Conservation (phyloP, 2,797 vertebrate genomes). For the Spheniscus humboldti region DNA sequence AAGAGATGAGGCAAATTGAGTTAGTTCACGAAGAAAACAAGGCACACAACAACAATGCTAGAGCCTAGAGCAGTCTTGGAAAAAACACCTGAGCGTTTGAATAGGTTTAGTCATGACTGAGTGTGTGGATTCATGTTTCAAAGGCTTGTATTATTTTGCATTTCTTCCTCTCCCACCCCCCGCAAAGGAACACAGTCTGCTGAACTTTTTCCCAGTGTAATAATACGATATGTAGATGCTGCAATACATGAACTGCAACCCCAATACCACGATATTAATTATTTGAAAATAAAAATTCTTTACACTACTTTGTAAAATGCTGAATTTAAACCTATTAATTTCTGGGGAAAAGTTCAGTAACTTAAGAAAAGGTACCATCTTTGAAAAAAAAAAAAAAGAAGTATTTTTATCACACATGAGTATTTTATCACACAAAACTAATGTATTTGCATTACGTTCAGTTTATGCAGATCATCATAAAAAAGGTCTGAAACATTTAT, state of each 20-base stretch:
- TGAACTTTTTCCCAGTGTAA: not conserved
- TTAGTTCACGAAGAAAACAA: not conserved
- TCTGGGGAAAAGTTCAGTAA: not conserved
- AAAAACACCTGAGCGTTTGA: constrained; percentile 3
- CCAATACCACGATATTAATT: not conserved
- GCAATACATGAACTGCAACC: not conserved
- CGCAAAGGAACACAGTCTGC: not conserved
- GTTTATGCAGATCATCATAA: not conserved
- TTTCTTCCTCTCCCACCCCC: not conserved
- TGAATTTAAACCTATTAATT: not conserved
- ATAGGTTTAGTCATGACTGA: constrained; percentile 31
- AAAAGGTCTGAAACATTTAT: not conserved
- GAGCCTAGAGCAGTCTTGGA: not conserved
- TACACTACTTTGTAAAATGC: not conserved
- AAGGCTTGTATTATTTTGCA: not conserved
- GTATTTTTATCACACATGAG: not conserved
- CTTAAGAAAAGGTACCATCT: not conserved
- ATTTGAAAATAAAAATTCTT: not conserved
- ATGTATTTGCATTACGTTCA: not conserved
- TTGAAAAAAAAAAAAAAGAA: not conserved
- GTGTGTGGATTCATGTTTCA: constrained; percentile 18
- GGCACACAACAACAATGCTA: not conserved
- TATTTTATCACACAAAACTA: not conserved
- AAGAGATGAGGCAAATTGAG: not conserved
- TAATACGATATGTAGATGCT: not conserved